These are phyloP conservation scores for Alsophila aescularia DNA, from an alignment of 2,888 invertebrate species.

Conservation along the genomic window DNA sequence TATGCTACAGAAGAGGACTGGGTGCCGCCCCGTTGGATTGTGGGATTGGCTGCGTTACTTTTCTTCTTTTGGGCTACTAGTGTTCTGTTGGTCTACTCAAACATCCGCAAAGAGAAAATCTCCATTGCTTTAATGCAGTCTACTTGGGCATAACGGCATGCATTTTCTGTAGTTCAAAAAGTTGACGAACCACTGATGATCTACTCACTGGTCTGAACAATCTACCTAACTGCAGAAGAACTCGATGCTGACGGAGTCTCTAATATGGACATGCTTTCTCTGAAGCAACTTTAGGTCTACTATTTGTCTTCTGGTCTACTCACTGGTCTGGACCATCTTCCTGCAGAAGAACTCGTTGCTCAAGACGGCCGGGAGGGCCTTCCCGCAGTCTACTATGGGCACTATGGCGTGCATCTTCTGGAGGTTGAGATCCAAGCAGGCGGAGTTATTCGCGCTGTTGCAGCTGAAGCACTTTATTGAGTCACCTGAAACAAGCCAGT, in stretches of 20 bases:
- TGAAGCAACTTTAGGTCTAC: conserved; percentile 56
- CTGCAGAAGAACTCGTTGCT: conserved; percentile 86
- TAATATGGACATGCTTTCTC: conserved; percentile 39
- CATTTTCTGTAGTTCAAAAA: no score
- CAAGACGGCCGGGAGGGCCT: conserved; percentile 46
- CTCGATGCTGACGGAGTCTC: conserved; percentile 53
- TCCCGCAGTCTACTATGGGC: conserved; percentile 66
- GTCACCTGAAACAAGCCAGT: conserved; percentile 64
- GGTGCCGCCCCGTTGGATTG: no score
- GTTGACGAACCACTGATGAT: not conserved
- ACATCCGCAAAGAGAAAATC: no score
- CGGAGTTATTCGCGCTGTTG: conserved; percentile 87
- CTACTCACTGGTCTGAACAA: conserved; percentile 85
- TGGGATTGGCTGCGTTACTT: no score
- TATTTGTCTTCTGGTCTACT: conserved; percentile 56
- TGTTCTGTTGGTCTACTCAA: no score
- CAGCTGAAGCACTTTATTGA: conserved; percentile 88
- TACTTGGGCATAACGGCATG: not conserved
- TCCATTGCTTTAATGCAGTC: not conserved
- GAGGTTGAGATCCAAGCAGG: conserved; percentile 84
- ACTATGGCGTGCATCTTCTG: conserved; percentile 81
- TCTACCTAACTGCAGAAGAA: conserved; percentile 90
- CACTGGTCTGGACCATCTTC: conserved; percentile 87
- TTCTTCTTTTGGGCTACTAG: no score
- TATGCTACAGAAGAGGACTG: no score